Evolutionary conservation across 2,113 vertebrate species (phyloP).

Genomic region (Rhinolophus sinicus): DNA sequence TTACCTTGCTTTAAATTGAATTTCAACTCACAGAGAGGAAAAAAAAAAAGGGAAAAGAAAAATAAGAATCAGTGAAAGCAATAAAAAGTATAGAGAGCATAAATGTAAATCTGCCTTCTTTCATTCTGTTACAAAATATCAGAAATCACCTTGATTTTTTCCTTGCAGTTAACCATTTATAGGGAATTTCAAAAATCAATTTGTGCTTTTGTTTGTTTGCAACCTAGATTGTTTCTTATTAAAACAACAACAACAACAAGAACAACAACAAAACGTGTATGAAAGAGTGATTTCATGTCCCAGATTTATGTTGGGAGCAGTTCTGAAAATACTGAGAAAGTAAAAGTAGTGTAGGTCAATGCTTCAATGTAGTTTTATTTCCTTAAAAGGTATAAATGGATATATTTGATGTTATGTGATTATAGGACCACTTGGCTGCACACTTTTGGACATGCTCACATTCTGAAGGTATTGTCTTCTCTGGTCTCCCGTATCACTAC

Average conservation of each 20-base stretch:
- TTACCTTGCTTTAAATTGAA: conserved; percentile 75
- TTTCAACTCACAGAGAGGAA: conserved; percentile 65
- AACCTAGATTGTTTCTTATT: conserved; percentile 54
- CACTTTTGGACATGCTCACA: neutral
- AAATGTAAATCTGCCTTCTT: conserved; percentile 66
- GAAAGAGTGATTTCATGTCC: conserved; percentile 21
- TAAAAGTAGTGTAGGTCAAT: neutral
- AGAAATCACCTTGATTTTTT: conserved; percentile 55
- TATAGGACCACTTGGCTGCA: neutral
- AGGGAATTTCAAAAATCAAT: conserved; percentile 68
- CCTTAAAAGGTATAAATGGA: neutral
- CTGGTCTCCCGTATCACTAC: neutral
- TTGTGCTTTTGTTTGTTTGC: conserved; percentile 54
- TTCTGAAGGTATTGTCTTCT: neutral
- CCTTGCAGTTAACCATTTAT: conserved; percentile 50
- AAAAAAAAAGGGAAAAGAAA: conserved; percentile 47
- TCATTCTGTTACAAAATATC: conserved; percentile 37
- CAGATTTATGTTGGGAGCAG: neutral
- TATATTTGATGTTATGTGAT: neutral
- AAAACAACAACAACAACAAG: no score
- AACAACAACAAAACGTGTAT: no score
- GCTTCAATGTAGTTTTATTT: neutral
- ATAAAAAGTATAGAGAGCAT: conserved; percentile 57
- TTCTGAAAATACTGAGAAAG: conserved; percentile 20
- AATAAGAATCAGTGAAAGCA: conserved; percentile 56